phyloP scores from a whole-genome alignment of 2,113 vertebrate species.

The Ictidomys tridecemlineatus region DNA sequence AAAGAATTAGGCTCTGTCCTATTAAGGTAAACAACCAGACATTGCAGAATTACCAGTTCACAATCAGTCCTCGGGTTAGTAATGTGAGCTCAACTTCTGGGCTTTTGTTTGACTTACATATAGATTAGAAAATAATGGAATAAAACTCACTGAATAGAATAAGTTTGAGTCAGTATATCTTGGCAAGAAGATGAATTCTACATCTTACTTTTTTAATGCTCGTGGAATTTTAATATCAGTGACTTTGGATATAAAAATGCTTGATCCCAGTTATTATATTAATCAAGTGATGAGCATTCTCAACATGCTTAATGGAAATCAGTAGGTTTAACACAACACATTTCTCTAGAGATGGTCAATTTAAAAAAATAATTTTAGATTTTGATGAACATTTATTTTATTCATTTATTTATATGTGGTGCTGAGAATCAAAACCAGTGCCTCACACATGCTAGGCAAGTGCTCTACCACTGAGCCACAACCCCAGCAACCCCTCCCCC shows the following conservation, averaged over 20 bases:
- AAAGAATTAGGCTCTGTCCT: conserved; percentile 56
- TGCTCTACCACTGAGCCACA: too few species aligned
- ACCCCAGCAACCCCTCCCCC: too few species aligned
- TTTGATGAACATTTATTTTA: too few species aligned
- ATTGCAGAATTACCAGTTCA: neutral
- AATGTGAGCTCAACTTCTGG: conserved; percentile 35
- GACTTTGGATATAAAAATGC: conserved; percentile 45
- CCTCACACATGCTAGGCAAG: too few species aligned
- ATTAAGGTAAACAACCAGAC: neutral
- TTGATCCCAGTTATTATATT: conserved; percentile 55
- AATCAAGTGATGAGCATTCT: conserved; percentile 57
- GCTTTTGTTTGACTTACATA: conserved; percentile 50
- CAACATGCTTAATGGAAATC: conserved; percentile 56
- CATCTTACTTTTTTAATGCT: conserved; percentile 29
- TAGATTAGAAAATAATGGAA: conserved; percentile 47
- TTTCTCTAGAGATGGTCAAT: conserved; percentile 49
- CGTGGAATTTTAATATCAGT: conserved; percentile 47
- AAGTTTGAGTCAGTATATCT: conserved; percentile 39
- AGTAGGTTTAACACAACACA: conserved; percentile 48
- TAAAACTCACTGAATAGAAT: neutral
- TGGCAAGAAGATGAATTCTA: neutral
- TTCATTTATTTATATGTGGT: too few species aligned
- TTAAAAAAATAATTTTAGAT: neutral
- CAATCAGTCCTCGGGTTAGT: conserved; percentile 39
- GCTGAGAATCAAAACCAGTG: too few species aligned